Evolutionary conservation across 2,113 vertebrate species (phyloP), one percentile per base, ranked within the genome.

Genomic region (Myanophis thanlyinensis): DNA sequence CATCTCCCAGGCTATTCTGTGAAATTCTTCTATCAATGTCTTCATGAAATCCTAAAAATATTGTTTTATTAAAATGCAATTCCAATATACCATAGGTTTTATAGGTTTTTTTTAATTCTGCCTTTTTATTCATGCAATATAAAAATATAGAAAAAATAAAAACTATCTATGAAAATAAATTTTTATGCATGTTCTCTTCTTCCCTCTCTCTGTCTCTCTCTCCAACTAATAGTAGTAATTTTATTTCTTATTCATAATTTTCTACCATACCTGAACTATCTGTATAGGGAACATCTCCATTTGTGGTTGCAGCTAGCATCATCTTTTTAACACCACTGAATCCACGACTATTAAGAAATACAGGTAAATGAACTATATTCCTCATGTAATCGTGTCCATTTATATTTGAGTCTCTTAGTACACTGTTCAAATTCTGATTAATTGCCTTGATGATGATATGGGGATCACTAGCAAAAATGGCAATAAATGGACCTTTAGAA

Each of bases 401-500:
- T 96, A 99, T 99, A 97, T 99, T 99, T 40, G 99, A 99, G 95
- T 99, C 99, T 40, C 99, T 98, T 2, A 99, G 98, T 93, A 99
- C 99, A 4, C 99, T 99, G 95, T 98, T 99, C 91, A 99, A 98
- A 97, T 99, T 99, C 97, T 99, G 99, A 97, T 99, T 99, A 96
- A 99, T 99, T 48, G 99, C 99, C 96, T 99, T 99, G 94, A 99
- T 99, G 90, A 99, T 99, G 84, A 99, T 99, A 93, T 99, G 99
- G 0, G 99, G 99, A 92, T 99, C 99, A 88, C 99, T 99, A 62
- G 99, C 99, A 96, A 99, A 99, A 96, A 99, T 98, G 93, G 99
- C 99, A 95, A 99, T 99, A 94, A 99, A 99, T 0, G 99, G 99
- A 25, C 99, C 99, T 96, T 99, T 99, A 11, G 99, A 99, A 97